Evolutionary conservation across 2,797 vertebrate genomes (phyloP).

Genomic region (Myripristis murdjan): DNA sequence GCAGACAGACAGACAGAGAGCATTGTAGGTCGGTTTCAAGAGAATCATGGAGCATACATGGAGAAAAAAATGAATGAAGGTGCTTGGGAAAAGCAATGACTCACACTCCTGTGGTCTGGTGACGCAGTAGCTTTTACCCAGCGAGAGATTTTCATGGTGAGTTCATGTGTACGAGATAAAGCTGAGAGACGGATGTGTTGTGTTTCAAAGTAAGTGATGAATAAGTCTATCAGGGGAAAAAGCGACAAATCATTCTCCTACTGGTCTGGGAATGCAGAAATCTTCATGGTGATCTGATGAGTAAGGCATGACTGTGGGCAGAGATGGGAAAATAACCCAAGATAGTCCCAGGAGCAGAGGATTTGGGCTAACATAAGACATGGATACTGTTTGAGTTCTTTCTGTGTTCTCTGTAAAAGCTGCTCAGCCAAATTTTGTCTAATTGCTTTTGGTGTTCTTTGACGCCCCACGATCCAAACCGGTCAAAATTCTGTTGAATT

Average conservation of each 20-base stretch:
- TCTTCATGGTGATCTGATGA: slow-evolving; percentile 30
- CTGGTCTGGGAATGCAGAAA: slow-evolving; percentile 41
- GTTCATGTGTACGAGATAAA: slow-evolving; percentile 61
- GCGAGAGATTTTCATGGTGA: slow-evolving; percentile 52
- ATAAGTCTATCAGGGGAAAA: slow-evolving; percentile 8
- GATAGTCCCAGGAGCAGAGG: too few relatives aligned
- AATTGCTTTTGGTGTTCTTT: too few relatives aligned
- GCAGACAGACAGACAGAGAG: slow-evolving; percentile 31
- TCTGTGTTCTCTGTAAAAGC: too few relatives aligned
- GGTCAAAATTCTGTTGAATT: too few relatives aligned
- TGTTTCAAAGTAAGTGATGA: slow-evolving; percentile 23
- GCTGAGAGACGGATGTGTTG: slow-evolving; percentile 36
- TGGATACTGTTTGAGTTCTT: too few relatives aligned
- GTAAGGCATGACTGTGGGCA: slow-evolving; percentile 8
- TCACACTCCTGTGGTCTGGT: slow-evolving; percentile 51
- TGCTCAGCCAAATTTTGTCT: too few relatives aligned
- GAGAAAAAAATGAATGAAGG: too few relatives aligned
- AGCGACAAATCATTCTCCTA: slow-evolving; percentile 37
- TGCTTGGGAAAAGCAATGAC: background rate
- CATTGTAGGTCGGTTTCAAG: slow-evolving; percentile 48
- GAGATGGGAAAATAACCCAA: background rate
- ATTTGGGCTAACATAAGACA: too few relatives aligned
- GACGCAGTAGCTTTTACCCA: slow-evolving; percentile 42
- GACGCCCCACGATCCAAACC: too few relatives aligned
- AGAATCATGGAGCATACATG: slow-evolving; percentile 6